Evolutionary conservation across 2,797 vertebrate genomes (phyloP).

Genomic region (Heliangelus exortis): DNA sequence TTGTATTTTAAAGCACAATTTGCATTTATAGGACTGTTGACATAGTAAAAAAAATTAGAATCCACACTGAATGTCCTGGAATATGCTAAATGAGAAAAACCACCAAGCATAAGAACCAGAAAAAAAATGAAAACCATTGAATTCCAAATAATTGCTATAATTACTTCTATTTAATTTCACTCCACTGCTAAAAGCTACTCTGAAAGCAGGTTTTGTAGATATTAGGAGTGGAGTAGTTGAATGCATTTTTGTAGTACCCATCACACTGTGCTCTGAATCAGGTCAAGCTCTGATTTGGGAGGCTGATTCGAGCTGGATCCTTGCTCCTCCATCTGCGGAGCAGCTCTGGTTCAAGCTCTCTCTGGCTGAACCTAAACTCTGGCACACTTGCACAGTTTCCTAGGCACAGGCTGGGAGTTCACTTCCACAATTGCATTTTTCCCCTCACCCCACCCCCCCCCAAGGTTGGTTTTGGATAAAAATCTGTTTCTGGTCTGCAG

Average conservation of each 20-base stretch:
- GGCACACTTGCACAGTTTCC: neutral
- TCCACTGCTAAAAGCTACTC: neutral
- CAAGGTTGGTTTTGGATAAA: neutral
- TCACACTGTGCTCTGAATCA: neutral
- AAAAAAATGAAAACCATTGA: neutral
- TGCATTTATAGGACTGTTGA: neutral
- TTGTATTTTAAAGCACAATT: neutral
- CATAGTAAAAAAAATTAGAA: neutral
- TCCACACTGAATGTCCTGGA: neutral
- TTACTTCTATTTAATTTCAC: neutral
- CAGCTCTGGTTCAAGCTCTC: neutral
- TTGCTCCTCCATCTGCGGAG: neutral
- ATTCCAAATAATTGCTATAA: neutral
- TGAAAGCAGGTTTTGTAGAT: neutral
- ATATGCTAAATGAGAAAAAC: neutral
- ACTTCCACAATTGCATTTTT: neutral
- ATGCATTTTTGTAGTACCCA: neutral
- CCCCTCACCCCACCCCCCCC: neutral
- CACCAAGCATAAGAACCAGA: neutral
- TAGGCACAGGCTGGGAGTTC: neutral
- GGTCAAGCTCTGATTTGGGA: neutral
- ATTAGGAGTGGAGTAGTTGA: neutral
- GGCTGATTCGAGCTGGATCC: accelerated
- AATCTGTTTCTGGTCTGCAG: neutral
- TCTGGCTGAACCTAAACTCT: neutral